Conservation (phyloP, 2,888 invertebrate genomes). For the Lycophotia porphyrea region DNA sequence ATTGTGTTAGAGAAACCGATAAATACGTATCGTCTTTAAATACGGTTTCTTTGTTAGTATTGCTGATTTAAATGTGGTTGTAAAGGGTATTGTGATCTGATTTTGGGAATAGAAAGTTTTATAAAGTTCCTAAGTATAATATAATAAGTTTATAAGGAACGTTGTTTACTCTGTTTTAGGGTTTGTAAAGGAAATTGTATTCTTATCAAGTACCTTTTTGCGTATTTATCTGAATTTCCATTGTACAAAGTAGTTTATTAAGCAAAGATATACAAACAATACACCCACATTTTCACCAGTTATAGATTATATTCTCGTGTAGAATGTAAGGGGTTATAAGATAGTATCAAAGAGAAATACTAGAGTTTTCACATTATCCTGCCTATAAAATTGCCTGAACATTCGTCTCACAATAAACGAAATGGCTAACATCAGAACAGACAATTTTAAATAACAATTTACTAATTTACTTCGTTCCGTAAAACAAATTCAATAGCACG, state of each 20-base stretch:
- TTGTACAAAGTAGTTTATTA: neutral
- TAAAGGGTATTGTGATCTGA: neutral
- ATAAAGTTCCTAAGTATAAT: neutral
- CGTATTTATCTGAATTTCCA: neutral
- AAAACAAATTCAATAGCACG: slow-evolving; percentile 11
- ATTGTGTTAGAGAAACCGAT: slow-evolving; percentile 51
- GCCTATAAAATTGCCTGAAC: neutral
- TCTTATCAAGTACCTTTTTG: neutral
- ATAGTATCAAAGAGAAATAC: neutral
- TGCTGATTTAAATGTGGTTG: slow-evolving; percentile 31
- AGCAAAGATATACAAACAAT: neutral
- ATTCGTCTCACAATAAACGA: neutral
- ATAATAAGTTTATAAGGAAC: neutral
- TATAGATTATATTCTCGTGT: neutral
- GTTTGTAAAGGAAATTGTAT: neutral
- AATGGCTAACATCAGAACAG: neutral
- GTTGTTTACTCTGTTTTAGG: neutral
- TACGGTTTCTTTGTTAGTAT: slow-evolving; percentile 29
- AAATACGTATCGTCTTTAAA: slow-evolving; percentile 49
- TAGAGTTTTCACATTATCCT: neutral
- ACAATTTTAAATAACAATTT: neutral
- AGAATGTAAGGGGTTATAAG: neutral
- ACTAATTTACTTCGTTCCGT: slow-evolving; percentile 1
- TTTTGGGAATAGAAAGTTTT: neutral
- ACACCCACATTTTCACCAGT: neutral